Evolutionary conservation across 2,113 vertebrate species (phyloP), one percentile per base, ranked within the genome.

Genomic region (Podarcis raffonei): DNA sequence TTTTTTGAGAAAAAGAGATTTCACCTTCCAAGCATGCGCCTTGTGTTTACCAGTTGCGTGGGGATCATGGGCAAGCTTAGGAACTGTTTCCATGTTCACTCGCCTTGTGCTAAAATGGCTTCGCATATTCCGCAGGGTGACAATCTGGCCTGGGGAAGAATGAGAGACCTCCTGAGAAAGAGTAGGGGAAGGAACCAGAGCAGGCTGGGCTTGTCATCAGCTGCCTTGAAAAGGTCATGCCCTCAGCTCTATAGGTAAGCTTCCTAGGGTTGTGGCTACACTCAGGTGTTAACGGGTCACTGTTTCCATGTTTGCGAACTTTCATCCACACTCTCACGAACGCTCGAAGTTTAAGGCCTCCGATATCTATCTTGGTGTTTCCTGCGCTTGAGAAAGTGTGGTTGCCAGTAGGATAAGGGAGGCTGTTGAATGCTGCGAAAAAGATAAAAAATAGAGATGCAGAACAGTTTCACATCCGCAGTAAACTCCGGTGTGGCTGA

Each of bases 221-320:
- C 94, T 32, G 97, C 97, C 42, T 94, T 98, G 79, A 98, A 98
- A 95, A 98, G 96, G 90, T 98, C 98, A 16, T 98, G 98, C 85
- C 98, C 98, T 48, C 98, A 98, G 87, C 69, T 98, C 68, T 98
- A 98, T 92, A 96, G 97, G 98, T 98, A 94, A 92, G 85, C 59
- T 15, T 1, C 4, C 30, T 81, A 62, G 16, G 59, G 16, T 18
- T 62, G 57, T 59, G 57, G 13, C 59, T 48, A 48, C 16, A 62
- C 18, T 62, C 12, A 4, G 57, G 57, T 59, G 57, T 59, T 15
- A 62, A 62, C 59, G 59, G 59, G 59, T 20, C 8, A 18, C 59
- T 62, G 59, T 62, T 62, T 62, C 59, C 18, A 20, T 62, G 59
- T 62, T 62, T 62, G 59, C 3, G 2, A 15, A 62, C 59, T 20